Evolutionary conservation across 1,140 invertebrate genomes (phyloP), one percentile per base, ranked within the genome.

Genomic region (Drosophila nigrodunni): DNA sequence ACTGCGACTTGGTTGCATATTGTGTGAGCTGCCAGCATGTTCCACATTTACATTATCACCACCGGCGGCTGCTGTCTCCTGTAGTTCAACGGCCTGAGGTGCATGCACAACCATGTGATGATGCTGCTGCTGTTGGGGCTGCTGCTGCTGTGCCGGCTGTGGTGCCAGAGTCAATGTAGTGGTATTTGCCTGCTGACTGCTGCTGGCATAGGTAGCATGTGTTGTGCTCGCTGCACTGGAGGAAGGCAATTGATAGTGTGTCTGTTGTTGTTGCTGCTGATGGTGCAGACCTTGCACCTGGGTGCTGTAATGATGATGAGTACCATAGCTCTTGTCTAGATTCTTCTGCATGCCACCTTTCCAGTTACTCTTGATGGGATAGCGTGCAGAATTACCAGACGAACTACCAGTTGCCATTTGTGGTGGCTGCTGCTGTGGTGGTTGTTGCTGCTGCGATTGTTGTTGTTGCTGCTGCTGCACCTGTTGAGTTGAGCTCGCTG

Each of bases 221-320:
- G 89, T 82, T 11, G 91, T 80, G 58, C 76, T 65, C 11, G 65
- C 49, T 35, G 77, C 77, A 59, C 80, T 89, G 9, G 90, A 83
- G 86, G 88, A 92, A 90, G 91, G 71, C 74, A 92, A 82, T 88
- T 83, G 73, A 78, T 89, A 91, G 73, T 90, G 90, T 55, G 83
- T 82, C 59, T 92, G 85, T 55, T 88, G 79, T 39, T 82, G 72
- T 50, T 80, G 88, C 49, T 35, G 21, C 54, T 86, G 82, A 47
- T 90, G 90, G 35, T 91, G 39, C 34, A 83, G 47, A 4, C 76
- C 68, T 61, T 82, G 83, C 43, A 81, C 74, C 75, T 88, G 83
- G 4, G 66, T 69, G 67, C 54, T 77, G 35, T 91, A 92, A 47
- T 92, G 90, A 50, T 91, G 85, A 58, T 92, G 91, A 8, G 66